phyloP scores from a whole-genome alignment of 2,113 vertebrate genomes.

The Datnioides undecimradiatus region DNA sequence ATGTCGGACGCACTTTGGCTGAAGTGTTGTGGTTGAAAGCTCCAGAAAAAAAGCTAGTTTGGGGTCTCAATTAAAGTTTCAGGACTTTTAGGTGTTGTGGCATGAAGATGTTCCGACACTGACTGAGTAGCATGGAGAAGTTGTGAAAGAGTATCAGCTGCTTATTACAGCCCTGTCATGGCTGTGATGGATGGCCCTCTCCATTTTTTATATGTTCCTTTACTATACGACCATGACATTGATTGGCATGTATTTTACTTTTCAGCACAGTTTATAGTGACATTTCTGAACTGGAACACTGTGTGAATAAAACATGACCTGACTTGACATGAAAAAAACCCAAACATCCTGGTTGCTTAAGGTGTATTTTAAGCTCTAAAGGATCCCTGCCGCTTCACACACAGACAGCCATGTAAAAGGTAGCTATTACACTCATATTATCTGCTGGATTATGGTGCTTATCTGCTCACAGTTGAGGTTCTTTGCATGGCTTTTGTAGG shows the following conservation, averaged over 20 bases:
- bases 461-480: conserved; percentile 31
- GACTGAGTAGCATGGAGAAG: background rate
- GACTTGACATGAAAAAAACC: background rate
- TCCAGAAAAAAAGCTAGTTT: too few relatives aligned
- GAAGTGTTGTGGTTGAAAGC: too few relatives aligned
- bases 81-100: background rate
- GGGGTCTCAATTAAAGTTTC: background rate
- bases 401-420: conserved; percentile 9
- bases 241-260: background rate
- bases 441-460: conserved; percentile 33
- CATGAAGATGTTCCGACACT: background rate
- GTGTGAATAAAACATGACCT: conserved; percentile 19
- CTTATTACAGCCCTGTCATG: conserved; percentile 6
- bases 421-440: conserved; percentile 26
- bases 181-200: conserved; percentile 19
- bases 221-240: background rate
- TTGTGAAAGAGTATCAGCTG: background rate
- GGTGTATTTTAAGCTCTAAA: conserved; percentile 1
- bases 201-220: conserved; percentile 6
- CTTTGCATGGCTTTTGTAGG: conserved; percentile 12
- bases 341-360: conserved; percentile 6
- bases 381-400: background rate
- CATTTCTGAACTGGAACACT: background rate
- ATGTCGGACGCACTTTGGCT: too few relatives aligned
- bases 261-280: background rate